Percentiles rank a stretch among this genome's conserved stretches.
Evolutionary conservation across 2,797 vertebrate species (phyloP).

Genomic region (Etheostoma nigrum): DNA sequence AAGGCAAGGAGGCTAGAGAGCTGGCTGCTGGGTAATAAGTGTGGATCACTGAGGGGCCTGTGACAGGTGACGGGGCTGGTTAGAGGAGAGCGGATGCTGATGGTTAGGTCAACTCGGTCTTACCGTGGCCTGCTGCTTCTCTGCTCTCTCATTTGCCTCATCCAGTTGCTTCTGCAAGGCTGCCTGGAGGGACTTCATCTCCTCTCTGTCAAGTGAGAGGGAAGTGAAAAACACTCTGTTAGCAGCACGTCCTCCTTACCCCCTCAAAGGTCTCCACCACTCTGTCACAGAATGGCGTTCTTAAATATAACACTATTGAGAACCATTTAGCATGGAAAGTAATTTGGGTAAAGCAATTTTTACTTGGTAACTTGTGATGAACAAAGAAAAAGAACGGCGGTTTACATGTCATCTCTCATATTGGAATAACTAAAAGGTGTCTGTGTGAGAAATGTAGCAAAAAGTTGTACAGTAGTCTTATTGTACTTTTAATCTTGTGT

Average conservation of each 20-base stretch:
- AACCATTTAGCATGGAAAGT: conserved; percentile 7
- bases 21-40: conserved; percentile 69
- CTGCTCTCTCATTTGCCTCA: conserved; percentile 93
- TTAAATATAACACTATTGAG: conserved; percentile 14
- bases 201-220: conserved; percentile 89
- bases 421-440: neutral
- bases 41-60: conserved; percentile 47
- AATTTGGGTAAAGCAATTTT: conserved; percentile 1
- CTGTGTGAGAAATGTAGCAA: too few relatives aligned
- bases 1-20: conserved; percentile 42
- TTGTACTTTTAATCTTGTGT: too few relatives aligned
- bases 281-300: conserved; percentile 12
- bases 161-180: conserved; percentile 97
- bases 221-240: conserved; percentile 72
- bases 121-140: conserved; percentile 97
- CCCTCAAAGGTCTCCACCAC: conserved; percentile 22
- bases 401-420: neutral
- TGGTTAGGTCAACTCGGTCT: conserved; percentile 77
- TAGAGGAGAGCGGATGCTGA: conserved; percentile 59
- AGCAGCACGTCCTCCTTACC: conserved; percentile 64
- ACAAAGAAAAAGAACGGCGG: neutral
- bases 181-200: conserved; percentile 98
- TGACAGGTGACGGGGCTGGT: conserved; percentile 74
- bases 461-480: too few relatives aligned
- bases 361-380: neutral